phyloP scores from a whole-genome alignment of 2,888 invertebrate genomes.

The Phengaris alcon region DNA sequence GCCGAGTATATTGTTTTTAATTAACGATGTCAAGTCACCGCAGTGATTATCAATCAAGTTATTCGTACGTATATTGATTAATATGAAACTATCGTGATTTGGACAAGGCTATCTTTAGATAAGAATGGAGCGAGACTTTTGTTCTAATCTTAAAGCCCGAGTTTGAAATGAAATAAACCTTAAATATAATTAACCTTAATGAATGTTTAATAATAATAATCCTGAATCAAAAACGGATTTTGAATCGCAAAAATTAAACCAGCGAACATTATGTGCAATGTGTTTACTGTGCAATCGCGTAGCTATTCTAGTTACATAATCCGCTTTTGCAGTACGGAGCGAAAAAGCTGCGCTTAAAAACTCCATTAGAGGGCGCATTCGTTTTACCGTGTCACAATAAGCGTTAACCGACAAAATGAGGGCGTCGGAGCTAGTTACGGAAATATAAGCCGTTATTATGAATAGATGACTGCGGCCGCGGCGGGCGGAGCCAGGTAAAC shows the following conservation, averaged over 20 bases:
- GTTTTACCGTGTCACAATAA: conserved; percentile 68
- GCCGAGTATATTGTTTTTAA: conserved; percentile 19
- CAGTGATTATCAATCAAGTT: conserved; percentile 16
- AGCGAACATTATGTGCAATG: conserved; percentile 56
- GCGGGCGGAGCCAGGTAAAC: conserved; percentile 60
- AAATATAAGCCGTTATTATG: conserved; percentile 73
- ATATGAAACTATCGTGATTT: conserved; percentile 2
- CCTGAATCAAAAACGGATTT: background rate
- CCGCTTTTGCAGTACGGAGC: conserved; percentile 55
- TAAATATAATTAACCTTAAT: background rate
- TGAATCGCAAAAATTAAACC: conserved; percentile 38
- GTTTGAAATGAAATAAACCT: background rate
- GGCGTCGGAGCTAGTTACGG: conserved; percentile 71
- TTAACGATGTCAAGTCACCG: conserved; percentile 20
- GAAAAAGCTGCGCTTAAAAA: conserved; percentile 69
- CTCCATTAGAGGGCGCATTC: conserved; percentile 68
- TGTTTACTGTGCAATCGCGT: conserved; percentile 59
- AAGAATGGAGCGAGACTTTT: background rate
- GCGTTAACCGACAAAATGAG: conserved; percentile 72
- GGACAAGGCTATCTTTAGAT: background rate
- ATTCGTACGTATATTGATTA: conserved; percentile 4
- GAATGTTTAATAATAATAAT: background rate
- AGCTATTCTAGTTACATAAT: conserved; percentile 64
- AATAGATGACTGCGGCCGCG: conserved; percentile 47
- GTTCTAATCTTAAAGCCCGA: background rate